phyloP scores from a whole-genome alignment of 2,797 vertebrate genomes.

The Pangasius macronema region DNA sequence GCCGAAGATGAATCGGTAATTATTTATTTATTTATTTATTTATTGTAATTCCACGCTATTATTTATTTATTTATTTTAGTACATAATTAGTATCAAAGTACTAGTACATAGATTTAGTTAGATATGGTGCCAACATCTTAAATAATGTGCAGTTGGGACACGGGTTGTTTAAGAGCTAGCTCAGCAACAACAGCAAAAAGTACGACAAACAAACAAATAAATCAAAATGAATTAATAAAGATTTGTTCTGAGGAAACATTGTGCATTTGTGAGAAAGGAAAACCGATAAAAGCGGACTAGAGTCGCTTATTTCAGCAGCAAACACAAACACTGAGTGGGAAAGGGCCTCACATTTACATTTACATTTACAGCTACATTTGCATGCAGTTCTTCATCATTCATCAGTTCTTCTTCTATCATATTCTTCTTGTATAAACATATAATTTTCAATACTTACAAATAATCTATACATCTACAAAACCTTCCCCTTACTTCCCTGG shows the following conservation, averaged over 20 bases:
- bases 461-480: neutral
- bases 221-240: neutral
- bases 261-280: neutral
- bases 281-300: neutral
- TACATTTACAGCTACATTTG: neutral
- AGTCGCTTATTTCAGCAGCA: neutral
- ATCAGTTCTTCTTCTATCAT: no score
- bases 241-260: neutral
- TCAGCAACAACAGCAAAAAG: neutral
- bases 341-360: neutral
- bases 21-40: neutral
- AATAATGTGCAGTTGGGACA: neutral
- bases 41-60: neutral
- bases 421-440: neutral
- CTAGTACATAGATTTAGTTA: neutral
- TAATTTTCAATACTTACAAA: neutral
- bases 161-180: neutral
- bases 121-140: neutral
- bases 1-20: neutral
- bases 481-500: neutral
- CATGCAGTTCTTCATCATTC: neutral
- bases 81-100: neutral
- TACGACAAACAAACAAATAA: neutral
- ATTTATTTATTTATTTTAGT: neutral
- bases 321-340: neutral